Conservation (phyloP, 1,140 invertebrate species). For the Diorhabda elongata region DNA sequence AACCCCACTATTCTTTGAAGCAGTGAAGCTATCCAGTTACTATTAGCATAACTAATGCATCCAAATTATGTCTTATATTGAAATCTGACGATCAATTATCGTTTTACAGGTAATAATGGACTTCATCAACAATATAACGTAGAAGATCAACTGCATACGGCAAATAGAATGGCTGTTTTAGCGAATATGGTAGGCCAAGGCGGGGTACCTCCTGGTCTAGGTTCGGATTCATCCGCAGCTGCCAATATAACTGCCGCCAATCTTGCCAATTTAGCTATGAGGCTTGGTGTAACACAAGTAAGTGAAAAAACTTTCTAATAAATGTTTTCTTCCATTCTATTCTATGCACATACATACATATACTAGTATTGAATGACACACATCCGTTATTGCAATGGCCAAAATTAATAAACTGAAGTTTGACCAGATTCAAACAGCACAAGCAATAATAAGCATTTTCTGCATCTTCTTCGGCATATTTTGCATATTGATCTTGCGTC, state of each 20-base stretch:
- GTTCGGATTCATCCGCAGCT: conserved; percentile 45
- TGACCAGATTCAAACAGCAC: too few relatives aligned
- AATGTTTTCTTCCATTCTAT: neutral
- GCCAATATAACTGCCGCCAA: conserved; percentile 58
- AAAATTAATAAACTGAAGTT: too few relatives aligned
- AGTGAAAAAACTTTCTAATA: conserved; percentile 9
- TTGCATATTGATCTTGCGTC: too few relatives aligned
- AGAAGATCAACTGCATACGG: conserved; percentile 65
- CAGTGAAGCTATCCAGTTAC: neutral
- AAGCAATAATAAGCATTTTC: too few relatives aligned
- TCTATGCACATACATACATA: too few relatives aligned
- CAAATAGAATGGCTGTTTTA: conserved; percentile 69
- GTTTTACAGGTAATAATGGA: conserved; percentile 44
- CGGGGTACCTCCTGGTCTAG: conserved; percentile 47
- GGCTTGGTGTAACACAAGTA: conserved; percentile 56
- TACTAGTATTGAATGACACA: too few relatives aligned
- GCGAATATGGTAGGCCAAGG: conserved; percentile 64
- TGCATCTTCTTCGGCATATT: too few relatives aligned
- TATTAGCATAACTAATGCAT: neutral
- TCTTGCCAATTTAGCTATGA: conserved; percentile 75
- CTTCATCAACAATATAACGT: conserved; percentile 62
- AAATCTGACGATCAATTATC: neutral
- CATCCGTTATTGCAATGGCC: too few relatives aligned
- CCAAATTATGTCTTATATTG: neutral
- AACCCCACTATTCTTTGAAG: neutral